phyloP scores from a whole-genome alignment of 2,888 invertebrate species.

The Eupeodes latifasciatus region DNA sequence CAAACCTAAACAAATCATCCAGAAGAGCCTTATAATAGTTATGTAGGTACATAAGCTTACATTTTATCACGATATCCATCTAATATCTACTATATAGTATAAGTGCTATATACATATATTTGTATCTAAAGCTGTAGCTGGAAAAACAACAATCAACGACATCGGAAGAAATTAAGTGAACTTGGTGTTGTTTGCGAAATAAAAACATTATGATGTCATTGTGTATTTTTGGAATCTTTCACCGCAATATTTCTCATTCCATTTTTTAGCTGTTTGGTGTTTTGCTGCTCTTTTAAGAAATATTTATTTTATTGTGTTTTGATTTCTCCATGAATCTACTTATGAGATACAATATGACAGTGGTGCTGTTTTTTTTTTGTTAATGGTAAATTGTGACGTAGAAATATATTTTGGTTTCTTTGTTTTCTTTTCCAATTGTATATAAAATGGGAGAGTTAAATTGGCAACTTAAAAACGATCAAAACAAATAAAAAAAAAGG shows the following conservation, averaged over 20 bases:
- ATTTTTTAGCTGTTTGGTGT: neutral
- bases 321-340: constrained; percentile 32
- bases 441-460: constrained; percentile 30
- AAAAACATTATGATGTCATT: constrained; percentile 72
- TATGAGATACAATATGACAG: neutral
- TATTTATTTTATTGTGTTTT: constrained; percentile 32
- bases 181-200: constrained; percentile 47
- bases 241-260: constrained; percentile 32
- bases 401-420: constrained; percentile 30
- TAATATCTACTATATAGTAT: neutral
- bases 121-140: neutral
- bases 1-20: constrained; percentile 21
- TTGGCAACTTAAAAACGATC: constrained; percentile 24
- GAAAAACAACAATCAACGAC: constrained; percentile 24
- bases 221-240: constrained; percentile 72
- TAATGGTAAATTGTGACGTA: constrained; percentile 56
- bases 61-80: constrained; percentile 29
- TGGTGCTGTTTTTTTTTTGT: neutral
- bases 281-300: neutral
- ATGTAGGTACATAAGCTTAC: constrained; percentile 2
- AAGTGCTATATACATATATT: neutral
- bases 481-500: constrained; percentile 45
- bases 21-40: constrained; percentile 2
- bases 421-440: constrained; percentile 42
- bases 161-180: constrained; percentile 60